Evolutionary conservation across 2,113 vertebrate genomes (phyloP).

Genomic region (Tyrannus savana): DNA sequence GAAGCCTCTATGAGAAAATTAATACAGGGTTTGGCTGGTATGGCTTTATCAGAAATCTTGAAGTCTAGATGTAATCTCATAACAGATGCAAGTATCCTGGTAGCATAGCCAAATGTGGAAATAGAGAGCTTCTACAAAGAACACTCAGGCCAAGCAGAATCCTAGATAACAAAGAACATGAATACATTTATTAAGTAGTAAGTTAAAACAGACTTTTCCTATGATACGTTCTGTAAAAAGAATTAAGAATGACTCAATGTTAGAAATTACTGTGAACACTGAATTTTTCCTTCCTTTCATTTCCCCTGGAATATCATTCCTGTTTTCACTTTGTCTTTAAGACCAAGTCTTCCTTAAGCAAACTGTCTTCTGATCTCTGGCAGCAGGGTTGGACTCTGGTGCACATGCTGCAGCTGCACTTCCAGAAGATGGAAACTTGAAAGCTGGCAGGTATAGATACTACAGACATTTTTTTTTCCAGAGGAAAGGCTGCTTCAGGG

Average conservation of each 20-base stretch:
- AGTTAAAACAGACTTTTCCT: neutral
- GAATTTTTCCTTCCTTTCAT: neutral
- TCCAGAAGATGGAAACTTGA: neutral
- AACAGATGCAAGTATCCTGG: neutral
- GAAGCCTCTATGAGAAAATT: neutral
- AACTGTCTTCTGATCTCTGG: neutral
- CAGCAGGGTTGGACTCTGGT: neutral
- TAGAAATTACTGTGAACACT: neutral
- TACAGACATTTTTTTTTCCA: neutral
- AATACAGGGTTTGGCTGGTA: neutral
- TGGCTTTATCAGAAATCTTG: constrained; percentile 9
- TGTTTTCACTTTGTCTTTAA: neutral
- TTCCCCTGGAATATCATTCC: neutral
- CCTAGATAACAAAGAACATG: neutral
- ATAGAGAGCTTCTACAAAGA: neutral
- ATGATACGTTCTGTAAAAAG: neutral
- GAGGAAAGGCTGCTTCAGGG: neutral
- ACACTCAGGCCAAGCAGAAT: neutral
- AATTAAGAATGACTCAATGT: neutral
- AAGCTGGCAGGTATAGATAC: neutral
- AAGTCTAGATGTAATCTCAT: neutral
- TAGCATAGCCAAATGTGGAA: neutral
- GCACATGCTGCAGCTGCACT: neutral
- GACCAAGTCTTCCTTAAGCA: neutral
- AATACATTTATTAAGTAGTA: neutral